Conservation (phyloP, 2,797 vertebrate species). For the Pseudochirops cupreus region DNA sequence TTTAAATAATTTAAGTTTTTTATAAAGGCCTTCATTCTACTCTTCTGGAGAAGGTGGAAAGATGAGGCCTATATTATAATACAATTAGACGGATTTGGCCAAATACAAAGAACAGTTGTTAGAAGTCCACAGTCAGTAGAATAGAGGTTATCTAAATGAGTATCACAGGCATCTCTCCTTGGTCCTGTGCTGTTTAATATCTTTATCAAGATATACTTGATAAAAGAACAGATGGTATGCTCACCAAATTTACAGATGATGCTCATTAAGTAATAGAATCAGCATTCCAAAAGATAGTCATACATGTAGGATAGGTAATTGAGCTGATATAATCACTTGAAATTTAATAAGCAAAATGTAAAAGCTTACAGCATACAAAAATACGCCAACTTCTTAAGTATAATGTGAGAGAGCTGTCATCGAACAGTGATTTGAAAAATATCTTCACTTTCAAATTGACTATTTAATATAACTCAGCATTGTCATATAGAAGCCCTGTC, state of each 20-base stretch:
- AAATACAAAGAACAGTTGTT: neutral
- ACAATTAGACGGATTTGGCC: neutral
- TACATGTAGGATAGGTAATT: neutral
- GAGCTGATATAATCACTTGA: neutral
- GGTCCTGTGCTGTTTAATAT: neutral
- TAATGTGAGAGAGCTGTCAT: neutral
- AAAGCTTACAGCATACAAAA: neutral
- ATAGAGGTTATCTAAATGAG: neutral
- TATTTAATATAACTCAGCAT: neutral
- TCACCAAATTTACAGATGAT: neutral
- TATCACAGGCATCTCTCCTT: neutral
- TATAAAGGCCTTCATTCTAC: neutral
- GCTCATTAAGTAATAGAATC: neutral
- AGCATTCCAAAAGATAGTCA: neutral
- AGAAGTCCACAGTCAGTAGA: neutral
- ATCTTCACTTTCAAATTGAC: neutral
- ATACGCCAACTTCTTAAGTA: neutral
- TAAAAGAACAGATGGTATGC: neutral
- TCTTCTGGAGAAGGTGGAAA: neutral
- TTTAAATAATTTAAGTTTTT: neutral
- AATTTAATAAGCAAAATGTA: neutral
- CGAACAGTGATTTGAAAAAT: neutral
- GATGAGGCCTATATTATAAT: neutral
- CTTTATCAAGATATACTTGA: neutral
- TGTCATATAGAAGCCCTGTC: too few species aligned